These are phyloP conservation scores for Turdus rufiventris DNA, from an alignment of 2,113 vertebrate species.

Conservation along the genomic window DNA sequence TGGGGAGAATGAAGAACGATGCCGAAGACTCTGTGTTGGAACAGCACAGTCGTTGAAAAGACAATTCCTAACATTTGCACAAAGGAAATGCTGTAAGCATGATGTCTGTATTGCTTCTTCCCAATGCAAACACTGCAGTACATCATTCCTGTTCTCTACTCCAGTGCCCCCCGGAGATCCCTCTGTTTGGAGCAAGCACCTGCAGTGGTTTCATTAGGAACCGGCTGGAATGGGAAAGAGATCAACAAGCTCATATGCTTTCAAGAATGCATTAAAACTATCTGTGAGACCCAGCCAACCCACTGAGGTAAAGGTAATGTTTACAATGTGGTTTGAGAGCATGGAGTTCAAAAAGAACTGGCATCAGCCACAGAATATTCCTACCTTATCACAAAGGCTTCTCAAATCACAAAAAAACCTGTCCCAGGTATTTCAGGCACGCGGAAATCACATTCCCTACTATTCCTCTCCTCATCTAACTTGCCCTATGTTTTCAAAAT, in stretches of 20 bases:
- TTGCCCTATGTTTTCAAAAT: neutral
- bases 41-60: neutral
- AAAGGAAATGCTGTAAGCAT: neutral
- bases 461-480: neutral
- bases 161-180: neutral
- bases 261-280: conserved; percentile 28
- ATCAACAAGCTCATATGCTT: conserved; percentile 16
- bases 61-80: neutral
- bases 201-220: conserved; percentile 16
- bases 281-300: conserved; percentile 30
- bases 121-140: neutral
- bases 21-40: rapidly evolving
- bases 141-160: neutral
- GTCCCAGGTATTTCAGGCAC: neutral
- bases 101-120: neutral
- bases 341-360: neutral
- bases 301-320: neutral
- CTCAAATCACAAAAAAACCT: neutral
- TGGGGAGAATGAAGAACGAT: neutral
- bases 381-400: neutral
- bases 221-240: neutral
- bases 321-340: conserved; percentile 1
- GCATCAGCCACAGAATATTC: neutral
- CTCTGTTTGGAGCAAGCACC: conserved; percentile 18
- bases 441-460: neutral